Evolutionary conservation across 2,113 vertebrate species (phyloP).

Genomic region (Pseudopipra pipra): DNA sequence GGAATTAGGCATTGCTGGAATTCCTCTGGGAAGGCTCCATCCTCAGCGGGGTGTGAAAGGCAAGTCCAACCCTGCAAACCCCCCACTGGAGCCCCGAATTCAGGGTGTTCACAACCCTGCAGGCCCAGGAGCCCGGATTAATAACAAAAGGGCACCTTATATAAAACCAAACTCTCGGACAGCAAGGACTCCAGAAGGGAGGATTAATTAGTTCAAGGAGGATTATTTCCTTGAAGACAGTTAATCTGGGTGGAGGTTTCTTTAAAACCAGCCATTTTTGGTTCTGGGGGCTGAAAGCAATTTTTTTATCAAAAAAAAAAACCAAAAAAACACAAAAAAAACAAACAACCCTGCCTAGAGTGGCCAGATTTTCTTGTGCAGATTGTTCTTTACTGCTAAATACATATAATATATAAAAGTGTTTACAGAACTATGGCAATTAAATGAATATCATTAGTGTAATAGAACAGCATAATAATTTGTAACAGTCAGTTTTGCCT

Average conservation of each 20-base stretch:
- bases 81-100: accelerated
- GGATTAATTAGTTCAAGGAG: conserved; percentile 39
- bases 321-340: no score
- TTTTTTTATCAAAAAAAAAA: not conserved
- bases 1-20: conserved; percentile 64
- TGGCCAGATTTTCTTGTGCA: not conserved
- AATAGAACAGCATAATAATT: not conserved
- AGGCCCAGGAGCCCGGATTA: not conserved
- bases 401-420: accelerated
- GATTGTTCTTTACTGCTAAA: not conserved
- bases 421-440: accelerated
- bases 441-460: not conserved
- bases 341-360: not conserved
- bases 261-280: not conserved
- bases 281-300: conserved; percentile 5
- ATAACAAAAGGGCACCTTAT: not conserved
- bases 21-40: conserved; percentile 35
- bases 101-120: not conserved
- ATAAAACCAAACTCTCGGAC: not conserved
- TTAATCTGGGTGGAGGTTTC: conserved; percentile 22
- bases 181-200: conserved; percentile 12
- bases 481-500: not conserved
- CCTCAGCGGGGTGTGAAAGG: conserved; percentile 19
- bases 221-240: conserved; percentile 54
- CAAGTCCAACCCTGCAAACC: conserved; percentile 35